Evolutionary conservation across 2,113 vertebrate species (phyloP).

Genomic region (Daphoenositta chrysoptera): DNA sequence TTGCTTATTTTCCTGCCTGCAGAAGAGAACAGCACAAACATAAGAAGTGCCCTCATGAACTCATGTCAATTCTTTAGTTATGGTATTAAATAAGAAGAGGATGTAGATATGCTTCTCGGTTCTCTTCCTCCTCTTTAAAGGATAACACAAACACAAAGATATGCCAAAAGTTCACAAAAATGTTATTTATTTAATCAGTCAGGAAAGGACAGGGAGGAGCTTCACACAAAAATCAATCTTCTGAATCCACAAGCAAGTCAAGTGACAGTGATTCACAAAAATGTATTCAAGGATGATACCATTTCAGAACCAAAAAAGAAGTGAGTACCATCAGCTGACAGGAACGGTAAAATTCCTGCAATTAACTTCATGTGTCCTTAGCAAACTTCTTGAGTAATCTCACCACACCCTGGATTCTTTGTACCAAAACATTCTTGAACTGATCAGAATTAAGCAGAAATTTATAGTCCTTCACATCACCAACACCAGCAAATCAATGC

Average conservation of each 20-base stretch:
- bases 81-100: not conserved
- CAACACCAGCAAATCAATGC: not conserved
- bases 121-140: not conserved
- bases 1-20: not conserved
- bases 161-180: slow-evolving; percentile 29
- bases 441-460: not conserved
- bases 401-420: not conserved
- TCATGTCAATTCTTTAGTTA: not conserved
- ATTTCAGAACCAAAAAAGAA: not conserved
- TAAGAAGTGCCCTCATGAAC: slow-evolving; percentile 6
- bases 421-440: not conserved
- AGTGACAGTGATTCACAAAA: not conserved
- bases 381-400: not conserved
- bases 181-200: not conserved
- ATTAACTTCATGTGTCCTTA: not conserved
- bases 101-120: not conserved
- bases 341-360: not conserved
- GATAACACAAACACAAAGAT: slow-evolving; percentile 14
- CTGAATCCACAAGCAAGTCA: not conserved
- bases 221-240: not conserved
- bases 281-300: not conserved
- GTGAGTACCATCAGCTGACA: not conserved
- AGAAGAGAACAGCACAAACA: not conserved
- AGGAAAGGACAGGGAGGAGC: not conserved
- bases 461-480: not conserved